Base-by-base conservation (phyloP, 2,113 vertebrate species). In the Crypturellus undulatus region DNA sequence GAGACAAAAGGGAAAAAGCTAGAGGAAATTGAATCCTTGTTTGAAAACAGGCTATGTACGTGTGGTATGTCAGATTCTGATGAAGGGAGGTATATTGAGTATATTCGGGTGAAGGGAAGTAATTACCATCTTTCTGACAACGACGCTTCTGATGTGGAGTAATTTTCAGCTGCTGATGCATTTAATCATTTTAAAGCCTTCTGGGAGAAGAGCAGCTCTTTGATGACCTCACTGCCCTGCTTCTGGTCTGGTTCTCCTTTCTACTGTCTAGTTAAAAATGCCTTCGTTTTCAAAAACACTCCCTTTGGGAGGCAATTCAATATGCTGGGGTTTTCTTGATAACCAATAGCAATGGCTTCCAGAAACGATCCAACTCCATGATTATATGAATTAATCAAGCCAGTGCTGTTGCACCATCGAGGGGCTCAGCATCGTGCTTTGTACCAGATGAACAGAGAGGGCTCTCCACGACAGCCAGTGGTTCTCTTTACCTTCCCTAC, bases 71-170 rank as follows among this genome's bases (percentile, higher is more conserved):
- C 98, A 0, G 99, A 99, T 96, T 99, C 99, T 8, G 99, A 99
- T 92, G 99, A 99, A 93, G 99, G 98, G 36, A 98, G 99, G 84
- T 99, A 99, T 88, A 99, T 99, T 9, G 99, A 99, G 96, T 99
- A 99, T 97, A 99, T 99, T 95, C 98, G 99, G 78, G 99, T 99
- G 93, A 99, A 99, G 97, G 99, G 99, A 88, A 99, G 99, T 94
- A 99, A 99, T 98, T 99, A 99, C 95, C 99, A 99, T 97, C 98
- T 99, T 95, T 99, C 99, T 68, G 99, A 99, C 98, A 99, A 99
- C 79, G 99, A 99, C 60, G 99, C 99, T 36, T 99, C 99, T 70
- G 99, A 99, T 82, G 99, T 99, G 95, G 99, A 99, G 92, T 99
- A 98, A 95, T 92, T 96, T 84, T 89, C 83, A 92, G 92, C 95